Conservation (phyloP, 2,797 vertebrate genomes). For the Cryptoprocta ferox region DNA sequence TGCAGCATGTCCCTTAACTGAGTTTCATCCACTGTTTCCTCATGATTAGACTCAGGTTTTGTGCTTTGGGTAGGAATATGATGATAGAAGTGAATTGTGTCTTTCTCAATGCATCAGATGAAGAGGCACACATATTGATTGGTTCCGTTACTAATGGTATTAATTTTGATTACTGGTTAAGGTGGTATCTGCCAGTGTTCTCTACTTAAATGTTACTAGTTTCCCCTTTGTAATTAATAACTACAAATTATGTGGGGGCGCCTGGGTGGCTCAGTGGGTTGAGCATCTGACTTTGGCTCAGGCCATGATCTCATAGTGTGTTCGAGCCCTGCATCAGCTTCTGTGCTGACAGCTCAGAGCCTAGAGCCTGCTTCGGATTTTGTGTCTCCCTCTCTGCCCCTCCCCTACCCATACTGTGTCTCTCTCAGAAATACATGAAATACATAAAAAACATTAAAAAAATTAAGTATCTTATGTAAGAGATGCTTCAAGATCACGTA, state of each 20-base stretch:
- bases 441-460: too few species aligned
- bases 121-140: not conserved
- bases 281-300: too few species aligned
- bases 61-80: not conserved
- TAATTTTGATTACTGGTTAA: not conserved
- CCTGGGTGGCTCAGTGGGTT: too few species aligned
- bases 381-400: too few species aligned
- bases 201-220: not conserved
- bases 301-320: too few species aligned
- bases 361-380: too few species aligned
- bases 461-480: not conserved
- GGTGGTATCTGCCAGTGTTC: not conserved
- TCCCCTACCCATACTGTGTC: too few species aligned
- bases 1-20: not conserved
- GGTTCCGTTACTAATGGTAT: not conserved
- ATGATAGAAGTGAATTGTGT: not conserved
- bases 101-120: not conserved
- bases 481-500: not conserved
- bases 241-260: not conserved
- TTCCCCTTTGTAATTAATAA: not conserved
- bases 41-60: not conserved
- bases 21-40: not conserved
- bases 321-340: too few species aligned
- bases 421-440: too few species aligned
- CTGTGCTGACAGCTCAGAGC: too few species aligned